These are phyloP conservation scores for Leptopilina boulardi DNA, from an alignment of 1,140 invertebrate species.

Conservation along the genomic window DNA sequence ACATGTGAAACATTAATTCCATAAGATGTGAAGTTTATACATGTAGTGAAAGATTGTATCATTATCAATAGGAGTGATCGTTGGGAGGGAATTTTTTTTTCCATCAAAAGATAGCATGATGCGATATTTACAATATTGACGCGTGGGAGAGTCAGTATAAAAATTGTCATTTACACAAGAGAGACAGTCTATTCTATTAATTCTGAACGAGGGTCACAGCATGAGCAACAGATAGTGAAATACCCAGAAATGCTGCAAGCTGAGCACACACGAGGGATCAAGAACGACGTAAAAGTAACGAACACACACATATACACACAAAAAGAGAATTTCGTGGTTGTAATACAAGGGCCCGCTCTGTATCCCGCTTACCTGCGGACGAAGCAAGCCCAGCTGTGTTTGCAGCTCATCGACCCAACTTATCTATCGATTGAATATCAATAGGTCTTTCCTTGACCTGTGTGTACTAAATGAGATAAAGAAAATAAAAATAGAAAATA, in stretches of 20 bases:
- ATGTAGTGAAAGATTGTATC: not conserved
- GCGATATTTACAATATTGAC: not conserved
- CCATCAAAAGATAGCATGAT: no score
- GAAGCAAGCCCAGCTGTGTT: slow-evolving; percentile 69
- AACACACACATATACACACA: slow-evolving; percentile 54
- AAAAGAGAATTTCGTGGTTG: slow-evolving; percentile 49
- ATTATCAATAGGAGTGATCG: not conserved
- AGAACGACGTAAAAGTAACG: slow-evolving; percentile 48
- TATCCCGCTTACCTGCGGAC: slow-evolving; percentile 59
- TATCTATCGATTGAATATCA: slow-evolving; percentile 72
- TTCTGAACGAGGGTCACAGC: slow-evolving; percentile 57
- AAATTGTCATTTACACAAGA: slow-evolving; percentile 43
- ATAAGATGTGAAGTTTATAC: no score
- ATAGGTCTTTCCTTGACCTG: slow-evolving; percentile 46
- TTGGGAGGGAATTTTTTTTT: not conserved
- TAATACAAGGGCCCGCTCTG: slow-evolving; percentile 62
- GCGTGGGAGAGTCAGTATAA: slow-evolving; percentile 34
- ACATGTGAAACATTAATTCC: no score
- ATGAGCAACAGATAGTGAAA: slow-evolving; percentile 61
- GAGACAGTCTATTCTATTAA: slow-evolving; percentile 59
- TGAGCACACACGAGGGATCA: slow-evolving; percentile 67
- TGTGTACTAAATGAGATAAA: slow-evolving; percentile 14
- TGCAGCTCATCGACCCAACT: slow-evolving; percentile 65
- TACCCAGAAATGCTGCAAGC: slow-evolving; percentile 68
- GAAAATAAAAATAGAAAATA: slow-evolving; percentile 35